These are phyloP conservation scores for Dipodomys spectabilis DNA, from an alignment of 2,113 vertebrate genomes.

Conservation along the genomic window DNA sequence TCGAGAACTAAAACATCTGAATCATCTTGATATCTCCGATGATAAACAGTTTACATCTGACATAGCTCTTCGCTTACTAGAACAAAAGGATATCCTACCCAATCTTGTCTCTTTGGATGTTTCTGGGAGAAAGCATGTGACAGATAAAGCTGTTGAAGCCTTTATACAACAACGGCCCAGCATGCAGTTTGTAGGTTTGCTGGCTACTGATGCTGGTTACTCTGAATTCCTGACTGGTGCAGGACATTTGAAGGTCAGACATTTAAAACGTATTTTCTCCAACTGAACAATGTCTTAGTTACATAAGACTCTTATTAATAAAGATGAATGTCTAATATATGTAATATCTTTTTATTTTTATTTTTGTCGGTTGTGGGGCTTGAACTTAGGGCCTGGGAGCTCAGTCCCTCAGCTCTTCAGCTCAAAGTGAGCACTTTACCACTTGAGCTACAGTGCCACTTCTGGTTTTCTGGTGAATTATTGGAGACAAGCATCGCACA, in stretches of 20 bases:
- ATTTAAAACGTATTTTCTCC: constrained; percentile 62
- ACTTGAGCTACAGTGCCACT: no score
- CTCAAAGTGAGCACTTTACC: no score
- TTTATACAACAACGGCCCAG: constrained; percentile 95
- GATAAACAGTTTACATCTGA: constrained; percentile 99
- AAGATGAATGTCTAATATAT: constrained; percentile 25
- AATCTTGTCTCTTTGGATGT: constrained; percentile 95
- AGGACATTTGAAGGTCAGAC: constrained; percentile 94
- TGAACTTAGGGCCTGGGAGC: no score
- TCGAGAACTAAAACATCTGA: constrained; percentile 92
- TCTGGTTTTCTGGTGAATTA: no score
- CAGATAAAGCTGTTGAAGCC: constrained; percentile 93
- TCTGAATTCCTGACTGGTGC: constrained; percentile 96
- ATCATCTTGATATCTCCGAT: constrained; percentile 98
- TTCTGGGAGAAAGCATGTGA: constrained; percentile 97
- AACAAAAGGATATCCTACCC: constrained; percentile 94
- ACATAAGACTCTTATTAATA: neutral
- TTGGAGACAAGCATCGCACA: no score
- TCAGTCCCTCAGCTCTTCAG: no score
- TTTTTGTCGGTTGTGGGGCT: no score
- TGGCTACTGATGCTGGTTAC: constrained; percentile 98
- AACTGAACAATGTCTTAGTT: neutral
- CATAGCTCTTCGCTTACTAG: constrained; percentile 95
- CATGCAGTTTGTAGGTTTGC: constrained; percentile 97
- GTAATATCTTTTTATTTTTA: neutral